Percentiles rank a stretch among this genome's conserved stretches.
These are phyloP conservation scores for Xiphophorus birchmanni DNA, from an alignment of 2,797 vertebrate species.

Conservation along the genomic window DNA sequence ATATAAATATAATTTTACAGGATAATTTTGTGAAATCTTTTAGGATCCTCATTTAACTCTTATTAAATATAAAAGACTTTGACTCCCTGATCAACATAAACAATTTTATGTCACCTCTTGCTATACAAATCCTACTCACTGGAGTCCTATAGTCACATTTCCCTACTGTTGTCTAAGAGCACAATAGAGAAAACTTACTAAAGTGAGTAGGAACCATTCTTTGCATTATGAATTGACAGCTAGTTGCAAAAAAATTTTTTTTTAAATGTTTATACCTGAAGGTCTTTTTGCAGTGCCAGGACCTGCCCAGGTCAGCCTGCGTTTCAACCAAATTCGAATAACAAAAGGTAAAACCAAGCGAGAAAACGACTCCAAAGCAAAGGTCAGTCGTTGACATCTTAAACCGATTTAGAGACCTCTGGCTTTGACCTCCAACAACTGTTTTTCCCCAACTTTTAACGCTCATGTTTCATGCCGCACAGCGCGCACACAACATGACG, in stretches of 20 bases:
- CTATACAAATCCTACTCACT: background rate
- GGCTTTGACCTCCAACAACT: background rate
- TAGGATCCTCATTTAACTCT: background rate
- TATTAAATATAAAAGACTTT: background rate
- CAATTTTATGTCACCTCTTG: too few relatives aligned
- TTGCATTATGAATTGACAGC: too few relatives aligned
- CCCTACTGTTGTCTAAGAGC: background rate
- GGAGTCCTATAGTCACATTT: background rate
- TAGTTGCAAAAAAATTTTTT: too few relatives aligned
- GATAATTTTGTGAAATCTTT: background rate
- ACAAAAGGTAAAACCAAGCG: background rate
- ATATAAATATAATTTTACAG: background rate
- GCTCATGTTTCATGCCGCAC: background rate
- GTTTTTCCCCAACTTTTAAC: slow-evolving; percentile 14
- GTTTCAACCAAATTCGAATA: background rate
- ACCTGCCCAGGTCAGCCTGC: too few relatives aligned
- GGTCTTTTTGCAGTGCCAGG: too few relatives aligned
- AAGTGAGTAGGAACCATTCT: background rate
- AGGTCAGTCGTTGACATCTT: background rate
- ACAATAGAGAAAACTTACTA: background rate
- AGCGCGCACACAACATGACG: slow-evolving; percentile 5
- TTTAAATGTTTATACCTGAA: too few relatives aligned
- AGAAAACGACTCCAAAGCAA: background rate
- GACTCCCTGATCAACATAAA: background rate
- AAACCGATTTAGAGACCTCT: background rate